These are phyloP conservation scores for Ariolimax columbianus DNA, from an alignment of 2,888 invertebrate species.

Conservation along the genomic window DNA sequence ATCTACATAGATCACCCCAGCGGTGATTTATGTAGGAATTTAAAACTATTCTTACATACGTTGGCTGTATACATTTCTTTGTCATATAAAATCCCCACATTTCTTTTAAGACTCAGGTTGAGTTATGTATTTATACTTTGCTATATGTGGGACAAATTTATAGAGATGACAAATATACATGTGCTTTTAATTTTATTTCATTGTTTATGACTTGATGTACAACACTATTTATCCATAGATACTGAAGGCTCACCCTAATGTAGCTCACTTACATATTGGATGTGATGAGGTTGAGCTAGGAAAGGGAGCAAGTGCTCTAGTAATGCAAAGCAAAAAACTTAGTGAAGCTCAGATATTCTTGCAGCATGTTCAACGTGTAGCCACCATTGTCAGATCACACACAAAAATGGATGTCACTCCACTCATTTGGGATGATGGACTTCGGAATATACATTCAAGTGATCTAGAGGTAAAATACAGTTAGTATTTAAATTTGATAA, in stretches of 20 bases:
- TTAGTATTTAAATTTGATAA: too few species aligned
- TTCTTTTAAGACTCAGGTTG: neutral
- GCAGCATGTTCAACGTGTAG: constrained; percentile 81
- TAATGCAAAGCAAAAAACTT: constrained; percentile 59
- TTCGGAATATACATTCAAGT: constrained; percentile 83
- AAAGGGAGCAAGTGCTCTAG: constrained; percentile 64
- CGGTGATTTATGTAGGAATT: neutral
- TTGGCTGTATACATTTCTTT: too few species aligned
- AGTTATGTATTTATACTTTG: neutral
- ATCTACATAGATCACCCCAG: neutral
- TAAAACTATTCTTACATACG: neutral
- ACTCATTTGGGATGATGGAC: constrained; percentile 89
- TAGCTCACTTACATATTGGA: constrained; percentile 86
- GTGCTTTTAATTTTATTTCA: neutral
- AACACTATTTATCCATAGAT: constrained; percentile 66
- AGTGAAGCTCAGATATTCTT: constrained; percentile 65
- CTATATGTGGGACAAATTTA: too few species aligned
- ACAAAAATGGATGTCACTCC: constrained; percentile 80
- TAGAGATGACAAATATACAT: neutral
- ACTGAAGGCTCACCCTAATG: constrained; percentile 83
- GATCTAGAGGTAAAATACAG: constrained; percentile 28
- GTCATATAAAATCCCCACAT: too few species aligned
- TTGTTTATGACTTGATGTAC: neutral
- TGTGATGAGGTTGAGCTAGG: constrained; percentile 84
- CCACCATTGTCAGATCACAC: constrained; percentile 42